phyloP scores from a whole-genome alignment of 1,140 invertebrate species.

The Caenorhabditis briggsae region DNA sequence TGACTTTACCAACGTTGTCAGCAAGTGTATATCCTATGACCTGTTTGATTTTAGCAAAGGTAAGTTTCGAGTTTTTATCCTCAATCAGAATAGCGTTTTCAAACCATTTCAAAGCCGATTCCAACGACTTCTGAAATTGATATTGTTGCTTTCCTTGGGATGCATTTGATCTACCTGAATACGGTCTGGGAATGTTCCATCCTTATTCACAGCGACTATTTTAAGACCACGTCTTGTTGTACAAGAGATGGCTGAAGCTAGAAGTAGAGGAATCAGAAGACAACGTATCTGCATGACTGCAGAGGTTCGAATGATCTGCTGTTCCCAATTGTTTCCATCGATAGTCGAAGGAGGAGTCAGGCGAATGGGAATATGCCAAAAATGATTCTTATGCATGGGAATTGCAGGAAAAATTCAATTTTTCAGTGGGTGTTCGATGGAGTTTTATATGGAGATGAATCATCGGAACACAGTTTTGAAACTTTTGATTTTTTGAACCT shows the following conservation, averaged over 20 bases:
- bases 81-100: not conserved
- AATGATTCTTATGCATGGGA: not conserved
- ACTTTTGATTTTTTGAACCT: not conserved
- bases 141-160: not conserved
- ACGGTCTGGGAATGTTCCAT: not conserved
- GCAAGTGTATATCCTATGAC: too few species aligned
- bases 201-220: not conserved
- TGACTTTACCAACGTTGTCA: not conserved
- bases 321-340: not conserved
- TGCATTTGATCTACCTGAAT: not conserved
- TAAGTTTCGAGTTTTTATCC: not conserved
- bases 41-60: too few species aligned
- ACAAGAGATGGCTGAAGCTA: conserved; percentile 7
- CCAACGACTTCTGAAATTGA: not conserved
- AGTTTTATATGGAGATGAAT: not conserved
- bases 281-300: not conserved
- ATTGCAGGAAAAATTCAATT: not conserved
- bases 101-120: not conserved
- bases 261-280: not conserved
- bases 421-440: not conserved
- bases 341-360: not conserved
- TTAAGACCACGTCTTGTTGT: not conserved
- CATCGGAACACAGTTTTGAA: not conserved
- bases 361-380: not conserved
- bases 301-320: not conserved